A percentile compares a stretch with the other conserved stretches of the same genome.
These are phyloP conservation scores for Pogonomyrmex californicus DNA, from an alignment of 1,140 invertebrate species.

Conservation along the genomic window DNA sequence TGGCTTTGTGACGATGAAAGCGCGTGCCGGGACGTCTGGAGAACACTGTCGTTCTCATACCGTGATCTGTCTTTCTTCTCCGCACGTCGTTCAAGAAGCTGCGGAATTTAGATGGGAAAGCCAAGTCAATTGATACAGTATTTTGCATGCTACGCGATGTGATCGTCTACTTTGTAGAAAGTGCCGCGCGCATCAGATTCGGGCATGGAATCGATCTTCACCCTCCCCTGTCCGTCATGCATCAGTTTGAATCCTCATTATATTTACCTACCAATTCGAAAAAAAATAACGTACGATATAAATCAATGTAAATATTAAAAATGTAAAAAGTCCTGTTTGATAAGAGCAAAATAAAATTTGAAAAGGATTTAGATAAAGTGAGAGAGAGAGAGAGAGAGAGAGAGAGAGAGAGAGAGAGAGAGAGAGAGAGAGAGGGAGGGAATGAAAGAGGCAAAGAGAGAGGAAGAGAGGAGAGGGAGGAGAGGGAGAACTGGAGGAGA, in stretches of 20 bases:
- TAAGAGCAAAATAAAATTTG: background rate
- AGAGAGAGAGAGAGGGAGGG: too few species aligned
- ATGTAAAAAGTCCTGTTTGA: constrained; percentile 17
- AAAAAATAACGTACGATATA: background rate
- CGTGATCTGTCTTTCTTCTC: constrained; percentile 56
- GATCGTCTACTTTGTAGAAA: constrained; percentile 38
- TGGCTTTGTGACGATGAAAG: constrained; percentile 45
- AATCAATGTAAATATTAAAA: background rate
- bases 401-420: background rate
- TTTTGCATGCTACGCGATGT: constrained; percentile 36
- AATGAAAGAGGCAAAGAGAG: too few species aligned
- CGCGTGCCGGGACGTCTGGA: constrained; percentile 24
- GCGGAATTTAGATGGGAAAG: constrained; percentile 59
- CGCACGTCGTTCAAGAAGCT: constrained; percentile 45
- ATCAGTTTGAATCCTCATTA: background rate
- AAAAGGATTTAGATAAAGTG: background rate
- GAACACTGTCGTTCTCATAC: constrained; percentile 44
- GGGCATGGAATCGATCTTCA: constrained; percentile 19
- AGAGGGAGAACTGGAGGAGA: background rate
- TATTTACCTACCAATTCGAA: background rate
- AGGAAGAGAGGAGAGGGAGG: background rate
- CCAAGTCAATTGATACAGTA: constrained; percentile 52
- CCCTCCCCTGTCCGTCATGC: background rate
- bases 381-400: background rate
- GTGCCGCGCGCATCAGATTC: constrained; percentile 36